These are phyloP conservation scores for Tetragnatha versicolor DNA, from an alignment of 1,140 invertebrate species.

Conservation along the genomic window DNA sequence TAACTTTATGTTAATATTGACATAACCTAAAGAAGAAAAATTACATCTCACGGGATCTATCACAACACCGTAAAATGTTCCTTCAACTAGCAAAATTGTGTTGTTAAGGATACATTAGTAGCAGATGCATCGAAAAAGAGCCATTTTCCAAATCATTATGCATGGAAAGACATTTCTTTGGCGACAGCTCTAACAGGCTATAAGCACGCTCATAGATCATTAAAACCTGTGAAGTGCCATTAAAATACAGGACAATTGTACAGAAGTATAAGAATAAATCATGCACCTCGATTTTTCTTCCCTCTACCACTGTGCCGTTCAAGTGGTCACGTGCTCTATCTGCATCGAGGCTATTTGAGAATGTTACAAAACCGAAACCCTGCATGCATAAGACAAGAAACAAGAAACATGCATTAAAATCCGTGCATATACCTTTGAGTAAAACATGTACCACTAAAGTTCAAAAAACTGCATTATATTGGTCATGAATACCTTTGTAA, in stretches of 20 bases:
- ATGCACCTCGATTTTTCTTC: constrained; percentile 98
- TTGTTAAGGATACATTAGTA: background rate
- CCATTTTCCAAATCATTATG: background rate
- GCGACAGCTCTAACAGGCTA: constrained; percentile 26
- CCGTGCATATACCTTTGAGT: constrained; percentile 35
- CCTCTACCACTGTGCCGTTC: constrained; percentile 99
- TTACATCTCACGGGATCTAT: too few relatives aligned
- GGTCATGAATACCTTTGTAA: too few relatives aligned
- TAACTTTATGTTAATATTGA: too few relatives aligned
- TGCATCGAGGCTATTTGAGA: constrained; percentile 99
- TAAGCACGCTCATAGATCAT: constrained; percentile 40
- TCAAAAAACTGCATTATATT: background rate
- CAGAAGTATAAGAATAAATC: constrained; percentile 31
- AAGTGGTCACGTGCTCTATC: constrained; percentile 99
- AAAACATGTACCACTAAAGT: constrained; percentile 30
- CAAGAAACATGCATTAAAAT: constrained; percentile 62
- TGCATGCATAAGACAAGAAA: constrained; percentile 69
- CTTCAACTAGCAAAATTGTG: too few relatives aligned
- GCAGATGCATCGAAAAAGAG: constrained; percentile 3
- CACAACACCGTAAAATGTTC: too few relatives aligned
- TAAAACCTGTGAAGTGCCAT: constrained; percentile 48
- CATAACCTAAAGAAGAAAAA: too few relatives aligned
- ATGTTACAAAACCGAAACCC: constrained; percentile 99
- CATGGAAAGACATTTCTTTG: constrained; percentile 56
- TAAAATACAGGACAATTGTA: constrained; percentile 33